Evolutionary conservation across 2,888 invertebrate genomes (phyloP).

Genomic region (Hyles lineata): DNA sequence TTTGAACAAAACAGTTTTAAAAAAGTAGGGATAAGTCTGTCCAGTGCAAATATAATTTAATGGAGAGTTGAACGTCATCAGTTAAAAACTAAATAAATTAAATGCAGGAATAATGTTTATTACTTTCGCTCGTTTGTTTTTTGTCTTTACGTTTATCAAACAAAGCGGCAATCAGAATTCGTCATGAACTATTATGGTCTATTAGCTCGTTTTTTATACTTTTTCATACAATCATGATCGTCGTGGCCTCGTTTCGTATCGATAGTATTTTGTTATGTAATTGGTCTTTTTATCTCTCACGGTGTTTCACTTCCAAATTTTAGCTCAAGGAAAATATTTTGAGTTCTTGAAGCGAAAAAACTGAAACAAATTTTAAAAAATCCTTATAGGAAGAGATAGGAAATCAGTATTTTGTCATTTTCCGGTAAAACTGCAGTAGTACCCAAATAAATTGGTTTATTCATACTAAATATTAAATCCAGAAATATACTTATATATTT

Average conservation of each 20-base stretch:
- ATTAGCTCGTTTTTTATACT: not conserved
- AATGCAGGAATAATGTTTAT: conserved; percentile 9
- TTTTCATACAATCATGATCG: conserved; percentile 11
- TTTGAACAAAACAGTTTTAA: no score
- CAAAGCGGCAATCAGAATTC: conserved; percentile 22
- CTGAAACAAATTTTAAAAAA: no score
- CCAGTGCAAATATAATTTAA: no score
- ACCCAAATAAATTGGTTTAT: not conserved
- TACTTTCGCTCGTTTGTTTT: conserved; percentile 10
- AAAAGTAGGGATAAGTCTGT: no score
- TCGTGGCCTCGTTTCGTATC: conserved; percentile 15
- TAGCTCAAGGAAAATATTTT: no score
- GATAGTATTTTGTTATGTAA: conserved; percentile 8
- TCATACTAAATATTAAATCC: not conserved
- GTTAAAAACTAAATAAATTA: not conserved
- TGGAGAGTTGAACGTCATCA: no score
- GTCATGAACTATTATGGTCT: conserved; percentile 22
- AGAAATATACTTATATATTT: not conserved
- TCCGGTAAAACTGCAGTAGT: no score
- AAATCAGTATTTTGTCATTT: no score
- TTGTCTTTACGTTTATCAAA: not conserved
- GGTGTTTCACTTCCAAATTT: not conserved
- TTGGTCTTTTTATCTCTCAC: not conserved
- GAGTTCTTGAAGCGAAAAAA: no score
- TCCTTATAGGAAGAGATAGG: no score